A percentile compares a stretch with the other conserved stretches of the same genome.
These are phyloP conservation scores for Aspidiotus destructor DNA, from an alignment of 2,888 invertebrate species.

Conservation along the genomic window DNA sequence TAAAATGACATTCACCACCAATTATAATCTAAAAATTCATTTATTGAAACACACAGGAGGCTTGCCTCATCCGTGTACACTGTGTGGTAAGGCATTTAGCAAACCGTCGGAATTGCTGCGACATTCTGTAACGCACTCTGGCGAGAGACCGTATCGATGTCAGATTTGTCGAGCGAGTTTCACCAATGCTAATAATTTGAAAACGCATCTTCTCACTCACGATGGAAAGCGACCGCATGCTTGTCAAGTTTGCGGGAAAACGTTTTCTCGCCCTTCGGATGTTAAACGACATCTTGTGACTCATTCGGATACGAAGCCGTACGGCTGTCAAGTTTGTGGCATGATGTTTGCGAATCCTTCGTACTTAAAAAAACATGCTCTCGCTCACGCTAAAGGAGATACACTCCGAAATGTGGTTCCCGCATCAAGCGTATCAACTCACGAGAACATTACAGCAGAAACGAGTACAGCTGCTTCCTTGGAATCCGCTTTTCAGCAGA, in stretches of 20 bases:
- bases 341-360: slow-evolving; percentile 54
- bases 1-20: slow-evolving; percentile 37
- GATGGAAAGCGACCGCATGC: slow-evolving; percentile 36
- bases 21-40: slow-evolving; percentile 38
- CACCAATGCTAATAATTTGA: slow-evolving; percentile 37
- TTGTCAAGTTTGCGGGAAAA: slow-evolving; percentile 37
- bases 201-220: slow-evolving; percentile 37
- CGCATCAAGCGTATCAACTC: too few relatives aligned
- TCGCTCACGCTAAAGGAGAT: slow-evolving; percentile 45
- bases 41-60: slow-evolving; percentile 37
- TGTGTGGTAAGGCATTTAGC: slow-evolving; percentile 39
- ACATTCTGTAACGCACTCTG: slow-evolving; percentile 39
- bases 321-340: slow-evolving; percentile 51
- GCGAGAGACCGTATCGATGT: slow-evolving; percentile 38
- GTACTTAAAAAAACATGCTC: slow-evolving; percentile 58
- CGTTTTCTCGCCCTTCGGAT: slow-evolving; percentile 38
- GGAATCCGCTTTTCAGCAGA: too few relatives aligned
- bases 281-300: slow-evolving; percentile 49
- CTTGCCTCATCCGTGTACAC: slow-evolving; percentile 37
- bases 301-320: slow-evolving; percentile 56
- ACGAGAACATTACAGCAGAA: too few relatives aligned
- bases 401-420: neutral
- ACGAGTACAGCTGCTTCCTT: too few relatives aligned
- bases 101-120: slow-evolving; percentile 39
- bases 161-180: slow-evolving; percentile 38